Evolutionary conservation across 1,140 invertebrate species (phyloP).

Genomic region (Dendroctonus ponderosae): DNA sequence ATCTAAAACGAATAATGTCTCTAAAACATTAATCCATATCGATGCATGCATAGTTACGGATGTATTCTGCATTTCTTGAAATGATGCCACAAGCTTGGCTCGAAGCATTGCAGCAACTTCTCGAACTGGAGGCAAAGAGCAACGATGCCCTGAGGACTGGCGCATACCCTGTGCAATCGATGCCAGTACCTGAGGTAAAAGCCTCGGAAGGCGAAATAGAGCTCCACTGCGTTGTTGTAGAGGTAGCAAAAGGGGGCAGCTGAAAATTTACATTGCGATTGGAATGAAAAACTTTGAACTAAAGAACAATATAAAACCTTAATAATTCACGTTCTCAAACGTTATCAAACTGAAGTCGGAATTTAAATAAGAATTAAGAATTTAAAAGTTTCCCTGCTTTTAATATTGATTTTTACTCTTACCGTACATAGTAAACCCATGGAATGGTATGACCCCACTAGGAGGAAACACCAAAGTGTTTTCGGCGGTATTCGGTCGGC

Average conservation of each 20-base stretch:
- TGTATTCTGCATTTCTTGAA: slow-evolving; percentile 83
- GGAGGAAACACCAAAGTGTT: slow-evolving; percentile 84
- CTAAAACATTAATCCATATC: background rate
- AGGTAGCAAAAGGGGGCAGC: slow-evolving; percentile 93
- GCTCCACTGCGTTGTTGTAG: slow-evolving; percentile 80
- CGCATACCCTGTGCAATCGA: slow-evolving; percentile 85
- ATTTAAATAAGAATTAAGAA: too few relatives aligned
- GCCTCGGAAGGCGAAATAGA: slow-evolving; percentile 88
- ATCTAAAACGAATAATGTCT: slow-evolving; percentile 54
- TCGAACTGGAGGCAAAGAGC: slow-evolving; percentile 84
- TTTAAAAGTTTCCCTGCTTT: too few relatives aligned
- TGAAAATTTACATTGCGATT: slow-evolving; percentile 49
- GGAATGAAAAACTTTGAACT: too few relatives aligned
- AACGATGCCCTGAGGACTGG: slow-evolving; percentile 83
- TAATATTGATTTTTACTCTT: slow-evolving; percentile 44
- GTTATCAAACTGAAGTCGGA: too few relatives aligned
- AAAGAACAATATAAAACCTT: too few relatives aligned
- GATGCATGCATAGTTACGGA: slow-evolving; percentile 69
- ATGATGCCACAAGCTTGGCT: slow-evolving; percentile 87
- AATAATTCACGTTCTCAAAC: too few relatives aligned
- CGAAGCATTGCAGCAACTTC: slow-evolving; percentile 84
- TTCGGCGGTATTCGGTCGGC: slow-evolving; percentile 65
- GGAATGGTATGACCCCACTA: slow-evolving; percentile 92
- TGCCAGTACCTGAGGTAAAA: slow-evolving; percentile 92
- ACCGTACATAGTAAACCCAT: slow-evolving; percentile 97